Base-by-base conservation (phyloP, 2,888 invertebrate genomes). In the Drosophila testacea region DNA sequence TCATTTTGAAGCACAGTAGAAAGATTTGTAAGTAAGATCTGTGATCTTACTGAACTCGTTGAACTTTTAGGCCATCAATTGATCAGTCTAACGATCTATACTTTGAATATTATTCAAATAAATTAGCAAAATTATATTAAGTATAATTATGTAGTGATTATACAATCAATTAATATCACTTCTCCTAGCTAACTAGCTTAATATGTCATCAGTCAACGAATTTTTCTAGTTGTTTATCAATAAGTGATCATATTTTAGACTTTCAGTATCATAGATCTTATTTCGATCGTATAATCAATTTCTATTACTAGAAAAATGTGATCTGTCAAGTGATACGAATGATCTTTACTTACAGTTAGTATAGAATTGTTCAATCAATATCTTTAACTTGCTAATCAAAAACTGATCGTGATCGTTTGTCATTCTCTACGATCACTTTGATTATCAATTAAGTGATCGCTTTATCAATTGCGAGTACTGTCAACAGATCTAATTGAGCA, bases 271-370 rank as follows among this genome's bases (percentile, higher is more conserved):
- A 16, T 22, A 36, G 13, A 16, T 44, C 27, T 34, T 34, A 10
- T 16, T 36, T 47, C 34, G 34, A 36, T 52, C 50, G 36, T 7
- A 27, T 27, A 51, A 51, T 51, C n/a, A 28, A 39, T 28, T 28
- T 13, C 11, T 1, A 51, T n/a, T 10, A 10, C 27, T 11, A 11
- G 10, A 27, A 27, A 28, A 46, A 42, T 42, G 22, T 46, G 6
- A 46, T 28, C 28, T 46, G 44, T 27, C 39, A 39, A 39, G 28
- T 28, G 27, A 39, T 28, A 5, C 13, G 13, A 30, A 32, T 48
- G 32, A 1, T 32, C 5, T 16, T 34, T 6, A 16, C 32, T 34
- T 32, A 4, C 6, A 30, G 30, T 30, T 16, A 34, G n/a, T 48
- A 16, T 48, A 10, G 6, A 32, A 48, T 32, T 6, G 16, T 34